These are phyloP conservation scores for Crambe crambe DNA, from an alignment of 37 sponge, comb jelly and placozoan species.

Conservation along the genomic window DNA sequence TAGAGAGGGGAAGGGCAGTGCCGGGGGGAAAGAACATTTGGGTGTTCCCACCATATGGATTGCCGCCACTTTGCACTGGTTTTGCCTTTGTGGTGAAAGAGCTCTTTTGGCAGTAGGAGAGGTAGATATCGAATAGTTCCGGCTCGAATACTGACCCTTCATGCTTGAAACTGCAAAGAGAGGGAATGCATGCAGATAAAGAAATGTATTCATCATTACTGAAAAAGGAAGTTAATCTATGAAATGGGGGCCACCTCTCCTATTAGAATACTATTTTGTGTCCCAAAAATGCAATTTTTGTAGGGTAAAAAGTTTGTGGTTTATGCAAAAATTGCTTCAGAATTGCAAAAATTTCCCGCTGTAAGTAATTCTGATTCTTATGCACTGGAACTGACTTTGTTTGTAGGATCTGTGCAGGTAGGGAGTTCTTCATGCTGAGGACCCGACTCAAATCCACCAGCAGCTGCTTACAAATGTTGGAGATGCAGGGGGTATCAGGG, in stretches of 20 bases:
- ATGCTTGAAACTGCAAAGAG: constrained; percentile 36
- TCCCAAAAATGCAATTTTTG: too few relatives aligned
- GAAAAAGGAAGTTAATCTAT: neutral
- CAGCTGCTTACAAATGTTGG: constrained; percentile 7
- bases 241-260: too few relatives aligned
- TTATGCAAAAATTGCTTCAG: too few relatives aligned
- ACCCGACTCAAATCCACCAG: constrained; percentile 34
- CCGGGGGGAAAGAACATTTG: neutral
- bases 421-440: constrained; percentile 12
- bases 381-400: constrained; percentile 63
- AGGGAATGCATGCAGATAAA: neutral
- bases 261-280: too few relatives aligned
- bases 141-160: constrained; percentile 52
- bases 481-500: constrained; percentile 7
- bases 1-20: neutral
- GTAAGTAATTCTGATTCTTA: too few relatives aligned
- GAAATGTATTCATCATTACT: neutral
- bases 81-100: neutral
- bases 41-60: neutral
- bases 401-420: constrained; percentile 43
- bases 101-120: constrained; percentile 58
- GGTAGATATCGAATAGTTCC: constrained; percentile 57
- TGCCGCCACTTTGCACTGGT: neutral
- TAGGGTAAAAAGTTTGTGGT: too few relatives aligned
- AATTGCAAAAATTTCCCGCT: too few relatives aligned